These are phyloP conservation scores for Tragelaphus eurycerus DNA, from an alignment of 2,797 vertebrate genomes.

Conservation along the genomic window DNA sequence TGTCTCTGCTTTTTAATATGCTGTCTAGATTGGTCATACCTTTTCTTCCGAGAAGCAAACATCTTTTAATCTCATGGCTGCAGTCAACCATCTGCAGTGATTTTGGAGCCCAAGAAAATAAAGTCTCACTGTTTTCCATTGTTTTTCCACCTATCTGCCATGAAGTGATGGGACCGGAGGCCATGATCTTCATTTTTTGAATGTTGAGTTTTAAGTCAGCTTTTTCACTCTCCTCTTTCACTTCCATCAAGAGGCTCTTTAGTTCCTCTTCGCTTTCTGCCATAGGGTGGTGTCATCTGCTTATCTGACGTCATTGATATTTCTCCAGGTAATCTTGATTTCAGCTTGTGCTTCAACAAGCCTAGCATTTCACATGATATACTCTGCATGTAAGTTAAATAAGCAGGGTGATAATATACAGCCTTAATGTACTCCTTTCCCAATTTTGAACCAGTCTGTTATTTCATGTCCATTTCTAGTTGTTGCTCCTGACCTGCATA, in stretches of 20 bases:
- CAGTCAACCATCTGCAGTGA: not conserved
- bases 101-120: not conserved
- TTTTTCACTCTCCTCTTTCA: not conserved
- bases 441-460: not conserved
- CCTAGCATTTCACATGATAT: not conserved
- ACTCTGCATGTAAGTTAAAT: not conserved
- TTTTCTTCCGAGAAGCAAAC: not conserved
- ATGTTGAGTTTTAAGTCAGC: not conserved
- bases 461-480: not conserved
- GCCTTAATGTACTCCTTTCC: not conserved
- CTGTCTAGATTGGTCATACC: not conserved
- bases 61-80: not conserved
- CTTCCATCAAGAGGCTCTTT: not conserved
- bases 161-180: not conserved
- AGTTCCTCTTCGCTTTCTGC: not conserved
- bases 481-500: not conserved
- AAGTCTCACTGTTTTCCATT: not conserved
- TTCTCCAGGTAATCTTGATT: not conserved
- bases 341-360: not conserved
- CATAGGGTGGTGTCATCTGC: not conserved
- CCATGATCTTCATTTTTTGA: not conserved
- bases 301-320: not conserved
- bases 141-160: not conserved
- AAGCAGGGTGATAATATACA: not conserved
- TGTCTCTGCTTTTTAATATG: not conserved